Conservation (phyloP, 2,797 vertebrate genomes). For the Emys orbicularis region DNA sequence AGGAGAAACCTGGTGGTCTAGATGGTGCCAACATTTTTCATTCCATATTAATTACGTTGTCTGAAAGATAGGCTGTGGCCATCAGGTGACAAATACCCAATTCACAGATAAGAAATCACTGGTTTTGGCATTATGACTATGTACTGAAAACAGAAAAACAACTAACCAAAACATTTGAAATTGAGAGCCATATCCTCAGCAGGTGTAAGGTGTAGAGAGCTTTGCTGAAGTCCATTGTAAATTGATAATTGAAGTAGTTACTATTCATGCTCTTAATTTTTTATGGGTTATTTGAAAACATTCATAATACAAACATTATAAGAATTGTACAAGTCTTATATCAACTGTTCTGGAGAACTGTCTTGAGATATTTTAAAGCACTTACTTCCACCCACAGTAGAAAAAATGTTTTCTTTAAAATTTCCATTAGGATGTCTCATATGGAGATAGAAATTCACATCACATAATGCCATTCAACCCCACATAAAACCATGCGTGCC, state of each 20-base stretch:
- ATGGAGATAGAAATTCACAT: not conserved
- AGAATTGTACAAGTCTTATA: not conserved
- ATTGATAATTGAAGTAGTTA: not conserved
- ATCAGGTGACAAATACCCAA: not conserved
- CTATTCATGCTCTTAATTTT: not conserved
- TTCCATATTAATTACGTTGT: not conserved
- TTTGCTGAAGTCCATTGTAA: not conserved
- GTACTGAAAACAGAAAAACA: not conserved
- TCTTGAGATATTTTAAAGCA: not conserved
- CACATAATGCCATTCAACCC: not conserved
- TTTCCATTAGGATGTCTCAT: not conserved
- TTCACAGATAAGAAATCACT: not conserved
- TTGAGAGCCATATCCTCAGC: not conserved
- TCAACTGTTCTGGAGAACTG: not conserved
- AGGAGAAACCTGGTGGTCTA: not conserved
- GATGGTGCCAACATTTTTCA: not conserved
- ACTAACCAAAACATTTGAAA: not conserved
- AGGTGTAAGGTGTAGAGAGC: not conserved
- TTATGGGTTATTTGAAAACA: not conserved
- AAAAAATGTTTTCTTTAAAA: not conserved
- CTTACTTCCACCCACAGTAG: not conserved
- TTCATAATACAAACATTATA: not conserved
- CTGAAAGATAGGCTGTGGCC: not conserved
- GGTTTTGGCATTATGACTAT: not conserved
- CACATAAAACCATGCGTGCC: not conserved